Percentiles rank a stretch among this genome's conserved stretches.
Evolutionary conservation across 2,113 vertebrate genomes (phyloP).

Genomic region (Bucco capensis): DNA sequence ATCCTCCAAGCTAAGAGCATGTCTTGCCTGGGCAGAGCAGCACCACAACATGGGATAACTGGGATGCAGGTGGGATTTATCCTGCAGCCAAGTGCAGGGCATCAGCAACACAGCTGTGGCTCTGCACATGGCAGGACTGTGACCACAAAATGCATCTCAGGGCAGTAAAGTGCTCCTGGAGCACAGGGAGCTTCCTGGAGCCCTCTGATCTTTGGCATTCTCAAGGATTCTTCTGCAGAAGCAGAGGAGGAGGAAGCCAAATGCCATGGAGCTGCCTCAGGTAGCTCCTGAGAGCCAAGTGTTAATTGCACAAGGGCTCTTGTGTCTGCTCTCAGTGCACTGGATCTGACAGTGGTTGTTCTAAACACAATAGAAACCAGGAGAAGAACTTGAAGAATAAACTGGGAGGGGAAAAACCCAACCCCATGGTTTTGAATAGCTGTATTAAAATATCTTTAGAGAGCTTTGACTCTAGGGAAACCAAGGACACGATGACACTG

Average conservation of each 20-base stretch:
- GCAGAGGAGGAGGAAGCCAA: neutral
- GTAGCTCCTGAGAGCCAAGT: accelerated
- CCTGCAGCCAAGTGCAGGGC: neutral
- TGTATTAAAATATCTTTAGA: neutral
- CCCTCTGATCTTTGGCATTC: neutral
- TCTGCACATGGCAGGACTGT: neutral
- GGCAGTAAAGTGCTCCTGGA: neutral
- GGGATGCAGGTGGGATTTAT: neutral
- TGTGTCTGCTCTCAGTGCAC: no score
- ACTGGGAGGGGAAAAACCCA: neutral
- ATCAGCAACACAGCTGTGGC: accelerated
- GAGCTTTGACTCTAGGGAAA: neutral
- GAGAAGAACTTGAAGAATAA: neutral
- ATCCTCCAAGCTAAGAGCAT: accelerated
- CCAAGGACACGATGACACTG: neutral
- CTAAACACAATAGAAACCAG: neutral
- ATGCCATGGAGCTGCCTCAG: neutral
- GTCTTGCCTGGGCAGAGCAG: accelerated
- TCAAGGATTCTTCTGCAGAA: accelerated
- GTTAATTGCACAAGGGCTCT: neutral
- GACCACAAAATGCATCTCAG: neutral
- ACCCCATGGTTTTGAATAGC: neutral
- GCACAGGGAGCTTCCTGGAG: neutral
- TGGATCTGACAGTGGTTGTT: neutral
- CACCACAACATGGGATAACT: accelerated